Base-by-base conservation (phyloP, 2,888 invertebrate genomes). In the Xestia c-nigrum region DNA sequence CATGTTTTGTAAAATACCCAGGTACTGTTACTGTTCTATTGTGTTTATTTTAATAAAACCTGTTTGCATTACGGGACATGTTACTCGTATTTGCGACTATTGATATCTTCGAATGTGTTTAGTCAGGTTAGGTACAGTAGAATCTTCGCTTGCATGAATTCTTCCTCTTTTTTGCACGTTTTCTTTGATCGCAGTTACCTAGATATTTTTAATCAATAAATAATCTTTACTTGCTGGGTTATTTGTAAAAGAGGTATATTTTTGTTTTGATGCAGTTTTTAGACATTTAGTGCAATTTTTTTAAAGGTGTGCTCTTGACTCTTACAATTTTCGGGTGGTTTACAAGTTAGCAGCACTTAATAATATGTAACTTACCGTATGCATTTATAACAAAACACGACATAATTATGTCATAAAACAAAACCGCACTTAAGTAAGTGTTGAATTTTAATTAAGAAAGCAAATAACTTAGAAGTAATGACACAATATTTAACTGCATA, bases 31-130 rank as follows among this genome's bases (percentile, higher is more conserved):
- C 61, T 67, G 63, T 64, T 59, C 57, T 68, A 81, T 73, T 87
- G 65, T 87, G 52, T 55, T 21, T n/a, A 66, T 72, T 79, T 83
- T 70, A 74, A 77, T 70, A 64, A 74, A 86, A 85, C 86, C 71
- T 64, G 88, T 84, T 82, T 78, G 61, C 14, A 47, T 74, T 85
- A 70, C 78, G 65, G 50, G 70, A 64, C 71, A 64, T 67, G 55
- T 59, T 24, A n/a, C n/a, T n/a, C n/a, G n/a, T n/a, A 69, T 78
- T 78, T 43, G 63, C 50, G 69, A 76, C 59, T 71, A 57, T 71
- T 81, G 65, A 65, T 68, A 81, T 76, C 10, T 47, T 64, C 12
- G 59, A 46, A 69, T 70, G 40, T 24, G 52, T 74, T 74, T 84
- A 52, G 74, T 63, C 38, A 59, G 40, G 19, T 63, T 50, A 31